A percentile compares a stretch with the other conserved stretches of the same genome.
phyloP scores from a whole-genome alignment of 2,797 vertebrate genomes.

The Siniperca undulata region DNA sequence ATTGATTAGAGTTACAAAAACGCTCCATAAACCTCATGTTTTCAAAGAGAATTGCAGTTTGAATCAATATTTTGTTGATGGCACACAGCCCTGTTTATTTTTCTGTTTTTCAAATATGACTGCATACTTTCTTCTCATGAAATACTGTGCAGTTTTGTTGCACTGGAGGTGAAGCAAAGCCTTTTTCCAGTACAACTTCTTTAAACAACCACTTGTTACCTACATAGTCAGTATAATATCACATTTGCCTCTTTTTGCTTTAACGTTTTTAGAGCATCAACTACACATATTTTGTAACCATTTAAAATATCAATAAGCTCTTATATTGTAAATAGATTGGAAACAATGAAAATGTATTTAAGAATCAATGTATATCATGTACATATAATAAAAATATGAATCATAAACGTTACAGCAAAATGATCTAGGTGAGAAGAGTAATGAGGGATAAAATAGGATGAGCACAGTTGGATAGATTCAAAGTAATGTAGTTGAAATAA shows the following conservation, averaged over 20 bases:
- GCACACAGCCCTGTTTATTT: constrained; percentile 43
- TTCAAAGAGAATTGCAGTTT: constrained; percentile 44
- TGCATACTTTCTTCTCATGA: constrained; percentile 43
- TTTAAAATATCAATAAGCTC: constrained; percentile 84
- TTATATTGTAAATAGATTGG: constrained; percentile 88
- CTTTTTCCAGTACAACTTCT: neutral
- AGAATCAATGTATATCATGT: constrained; percentile 88
- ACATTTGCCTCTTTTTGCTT: constrained; percentile 63
- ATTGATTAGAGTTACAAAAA: constrained; percentile 67
- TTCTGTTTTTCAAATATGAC: constrained; percentile 42
- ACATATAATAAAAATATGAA: constrained; percentile 82
- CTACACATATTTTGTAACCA: constrained; percentile 76
- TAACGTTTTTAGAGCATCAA: constrained; percentile 62
- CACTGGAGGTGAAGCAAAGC: constrained; percentile 26
- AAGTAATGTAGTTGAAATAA: constrained; percentile 39
- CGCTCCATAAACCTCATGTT: constrained; percentile 39
- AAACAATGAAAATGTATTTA: constrained; percentile 86
- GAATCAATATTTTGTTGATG: constrained; percentile 38
- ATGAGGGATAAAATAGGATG: constrained; percentile 49
- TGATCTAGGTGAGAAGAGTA: constrained; percentile 70
- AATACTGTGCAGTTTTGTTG: constrained; percentile 32
- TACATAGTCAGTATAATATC: constrained; percentile 56
- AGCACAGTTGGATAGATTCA: constrained; percentile 45
- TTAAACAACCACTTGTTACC: constrained; percentile 52
- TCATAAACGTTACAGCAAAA: constrained; percentile 67